Base-by-base conservation (phyloP, 2,113 vertebrate genomes). In the Lagopus muta region DNA sequence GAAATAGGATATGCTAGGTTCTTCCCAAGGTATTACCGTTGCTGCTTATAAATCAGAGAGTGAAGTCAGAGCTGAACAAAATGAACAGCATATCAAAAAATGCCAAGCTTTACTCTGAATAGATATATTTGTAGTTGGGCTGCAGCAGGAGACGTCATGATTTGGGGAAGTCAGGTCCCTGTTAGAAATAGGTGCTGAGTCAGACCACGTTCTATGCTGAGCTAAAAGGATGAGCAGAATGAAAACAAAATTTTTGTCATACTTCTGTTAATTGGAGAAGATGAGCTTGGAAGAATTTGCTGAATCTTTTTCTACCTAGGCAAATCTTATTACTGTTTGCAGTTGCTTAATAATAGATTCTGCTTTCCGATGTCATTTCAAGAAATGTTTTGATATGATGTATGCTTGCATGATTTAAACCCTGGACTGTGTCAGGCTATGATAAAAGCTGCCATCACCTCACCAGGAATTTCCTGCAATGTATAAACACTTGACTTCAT, bases 361-460 rank as follows among this genome's bases (percentile, higher is more conserved):
- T 64, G 62, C 54, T 42, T 69, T 77, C 50, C 0, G 1, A n/a
- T 0, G 8, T 42, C 43, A 38, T 84, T 54, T 89, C 19, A 5
- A 74, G 36, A 50, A 77, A 45, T 50, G 48, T 77, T 80, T 78
- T 85, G 77, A 78, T 88, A 72, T 85, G 76, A 86, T 47, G 54
- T 40, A 81, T 0, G 1, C 42, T 90, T 81, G 66, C 88, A 65
- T 86, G 60, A 64, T 43, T 48, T 80, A 75, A 75, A 54, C 76
- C 57, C 88, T 73, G 70, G 82, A 65, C 82, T 91, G 95, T 98
- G 97, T 98, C 95, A 94, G 91, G 76, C 79, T 73, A 64, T 89
- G 95, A 96, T 90, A 93, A 97, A 98, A 97, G 92, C 96, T 95
- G 95, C 91, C 86, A 94, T 97, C 93, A 93, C 94, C 95, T 98